Evolutionary conservation across 2,888 invertebrate species (phyloP).

Genomic region (Heteropelma amictum): DNA sequence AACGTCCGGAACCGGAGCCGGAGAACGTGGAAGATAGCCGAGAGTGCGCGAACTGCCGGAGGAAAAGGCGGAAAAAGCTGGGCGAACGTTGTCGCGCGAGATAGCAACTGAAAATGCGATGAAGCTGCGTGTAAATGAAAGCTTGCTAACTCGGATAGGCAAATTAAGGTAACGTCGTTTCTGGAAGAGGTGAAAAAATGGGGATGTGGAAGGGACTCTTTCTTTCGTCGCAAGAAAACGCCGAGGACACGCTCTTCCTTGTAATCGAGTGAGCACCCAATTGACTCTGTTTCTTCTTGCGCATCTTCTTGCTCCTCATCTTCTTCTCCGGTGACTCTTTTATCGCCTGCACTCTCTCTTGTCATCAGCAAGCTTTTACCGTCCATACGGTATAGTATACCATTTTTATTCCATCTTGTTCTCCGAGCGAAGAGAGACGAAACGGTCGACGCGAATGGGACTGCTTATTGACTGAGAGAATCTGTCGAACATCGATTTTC

Average conservation of each 20-base stretch:
- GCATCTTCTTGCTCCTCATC: neutral
- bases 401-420: slow-evolving; percentile 19
- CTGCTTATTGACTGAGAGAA: slow-evolving; percentile 17
- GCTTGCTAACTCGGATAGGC: slow-evolving; percentile 55
- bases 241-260: slow-evolving; percentile 42
- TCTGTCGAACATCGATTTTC: slow-evolving; percentile 26
- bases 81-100: neutral
- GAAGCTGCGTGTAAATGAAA: slow-evolving; percentile 53
- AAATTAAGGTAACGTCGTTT: slow-evolving; percentile 55
- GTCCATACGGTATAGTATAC: neutral
- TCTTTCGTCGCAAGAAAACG: slow-evolving; percentile 15
- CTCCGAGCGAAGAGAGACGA: neutral
- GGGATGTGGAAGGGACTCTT: slow-evolving; percentile 28
- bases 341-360: slow-evolving; percentile 23
- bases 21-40: neutral
- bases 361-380: slow-evolving; percentile 12
- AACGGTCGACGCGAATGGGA: neutral
- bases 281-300: slow-evolving; percentile 55
- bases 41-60: neutral
- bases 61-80: neutral
- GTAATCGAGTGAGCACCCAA: slow-evolving; percentile 58
- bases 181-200: slow-evolving; percentile 50
- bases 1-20: too few species aligned
- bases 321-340: neutral
- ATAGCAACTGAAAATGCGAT: slow-evolving; percentile 8